phyloP scores from a whole-genome alignment of 2,797 vertebrate species.

The Sphaeramia orbicularis region DNA sequence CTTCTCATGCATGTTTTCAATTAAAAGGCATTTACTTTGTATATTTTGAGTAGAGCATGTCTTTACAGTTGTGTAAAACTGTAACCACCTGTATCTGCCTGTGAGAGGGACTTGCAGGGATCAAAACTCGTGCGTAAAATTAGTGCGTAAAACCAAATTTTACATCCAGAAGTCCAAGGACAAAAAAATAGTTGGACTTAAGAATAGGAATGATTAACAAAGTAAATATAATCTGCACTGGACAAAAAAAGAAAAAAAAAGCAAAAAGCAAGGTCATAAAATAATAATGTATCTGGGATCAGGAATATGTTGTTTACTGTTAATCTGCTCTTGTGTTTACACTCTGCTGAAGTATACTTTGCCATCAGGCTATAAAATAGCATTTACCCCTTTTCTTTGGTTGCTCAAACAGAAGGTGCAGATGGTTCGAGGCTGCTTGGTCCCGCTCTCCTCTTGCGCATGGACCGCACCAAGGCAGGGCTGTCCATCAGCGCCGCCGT shows the following conservation, averaged over 20 bases:
- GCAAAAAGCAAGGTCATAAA: not conserved
- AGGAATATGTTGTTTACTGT: not conserved
- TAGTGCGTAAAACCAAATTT: constrained; percentile 36
- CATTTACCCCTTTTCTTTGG: constrained; percentile 95
- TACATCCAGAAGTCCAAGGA: not conserved
- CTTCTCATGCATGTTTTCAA: too few species aligned
- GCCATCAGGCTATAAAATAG: not conserved
- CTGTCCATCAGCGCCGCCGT: constrained; percentile 90
- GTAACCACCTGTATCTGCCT: constrained; percentile 5
- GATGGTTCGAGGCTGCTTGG: constrained; percentile 92
- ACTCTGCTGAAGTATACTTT: fast-evolving
- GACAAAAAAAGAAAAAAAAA: not conserved
- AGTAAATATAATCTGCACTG: not conserved
- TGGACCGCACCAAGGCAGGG: constrained; percentile 92
- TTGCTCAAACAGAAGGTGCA: constrained; percentile 98
- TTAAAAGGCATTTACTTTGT: too few species aligned
- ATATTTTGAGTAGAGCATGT: not conserved
- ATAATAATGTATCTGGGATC: too few species aligned
- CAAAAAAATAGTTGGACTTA: not conserved
- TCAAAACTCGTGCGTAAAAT: not conserved
- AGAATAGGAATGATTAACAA: not conserved
- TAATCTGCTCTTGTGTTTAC: too few species aligned
- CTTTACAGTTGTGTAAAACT: too few species aligned
- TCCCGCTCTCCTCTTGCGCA: constrained; percentile 84
- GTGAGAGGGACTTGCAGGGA: constrained; percentile 8